A percentile compares a stretch with the other conserved stretches of the same genome.
These are phyloP conservation scores for Pharmacophagus antenor DNA, from an alignment of 2,888 invertebrate genomes.

Conservation along the genomic window DNA sequence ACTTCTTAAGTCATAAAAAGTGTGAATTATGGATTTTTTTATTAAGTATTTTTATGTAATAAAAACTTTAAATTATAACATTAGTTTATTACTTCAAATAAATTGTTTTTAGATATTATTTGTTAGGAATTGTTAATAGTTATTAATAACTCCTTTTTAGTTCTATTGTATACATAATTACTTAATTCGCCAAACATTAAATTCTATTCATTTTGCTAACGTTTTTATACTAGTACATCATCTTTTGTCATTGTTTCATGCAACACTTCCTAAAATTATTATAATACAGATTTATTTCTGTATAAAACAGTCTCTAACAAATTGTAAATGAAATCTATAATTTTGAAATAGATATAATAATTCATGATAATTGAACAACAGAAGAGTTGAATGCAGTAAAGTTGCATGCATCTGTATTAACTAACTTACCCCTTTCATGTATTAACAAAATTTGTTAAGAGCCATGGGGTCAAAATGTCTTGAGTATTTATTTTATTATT, in stretches of 20 bases:
- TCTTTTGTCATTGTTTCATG: conserved; percentile 2
- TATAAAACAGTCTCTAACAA: not conserved
- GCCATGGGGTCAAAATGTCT: conserved; percentile 2
- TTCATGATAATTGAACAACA: not conserved
- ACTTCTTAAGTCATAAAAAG: too few relatives aligned
- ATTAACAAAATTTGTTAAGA: conserved; percentile 17
- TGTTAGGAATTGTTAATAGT: too few relatives aligned
- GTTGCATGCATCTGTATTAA: conserved; percentile 7
- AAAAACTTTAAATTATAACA: too few relatives aligned
- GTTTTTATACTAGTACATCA: too few relatives aligned
- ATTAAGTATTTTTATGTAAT: too few relatives aligned
- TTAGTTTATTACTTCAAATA: too few relatives aligned
- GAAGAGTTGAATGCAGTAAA: conserved; percentile 10
- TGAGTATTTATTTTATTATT: conserved; percentile 4
- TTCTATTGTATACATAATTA: too few relatives aligned
- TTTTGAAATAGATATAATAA: not conserved
- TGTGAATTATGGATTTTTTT: too few relatives aligned
- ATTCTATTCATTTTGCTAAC: too few relatives aligned
- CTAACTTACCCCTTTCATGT: conserved; percentile 29
- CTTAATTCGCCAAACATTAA: too few relatives aligned
- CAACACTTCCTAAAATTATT: not conserved
- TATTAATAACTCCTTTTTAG: too few relatives aligned
- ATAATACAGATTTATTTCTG: not conserved
- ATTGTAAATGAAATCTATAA: not conserved
- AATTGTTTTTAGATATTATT: too few relatives aligned